phyloP scores from a whole-genome alignment of 2,888 invertebrate species.

The Kryphioiulus occultus region DNA sequence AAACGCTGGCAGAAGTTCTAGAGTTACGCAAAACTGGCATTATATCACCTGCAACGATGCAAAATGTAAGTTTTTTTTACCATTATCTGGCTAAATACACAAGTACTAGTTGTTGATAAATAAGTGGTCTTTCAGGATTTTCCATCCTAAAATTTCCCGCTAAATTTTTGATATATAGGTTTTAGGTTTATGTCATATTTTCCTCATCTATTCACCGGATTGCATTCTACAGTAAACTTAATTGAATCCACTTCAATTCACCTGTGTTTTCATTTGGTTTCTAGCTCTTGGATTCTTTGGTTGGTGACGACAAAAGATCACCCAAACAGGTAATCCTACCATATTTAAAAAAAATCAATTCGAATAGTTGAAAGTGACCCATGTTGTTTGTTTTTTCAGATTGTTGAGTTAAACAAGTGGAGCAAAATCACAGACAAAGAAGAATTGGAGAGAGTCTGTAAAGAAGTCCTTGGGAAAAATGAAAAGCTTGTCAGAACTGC shows the following conservation, averaged over 20 bases:
- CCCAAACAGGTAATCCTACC: conserved; percentile 44
- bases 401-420: conserved; percentile 73
- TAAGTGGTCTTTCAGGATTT: no score
- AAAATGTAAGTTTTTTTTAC: background rate
- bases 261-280: background rate
- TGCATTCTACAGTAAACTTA: no score
- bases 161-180: no score
- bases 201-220: no score
- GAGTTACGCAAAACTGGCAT: background rate
- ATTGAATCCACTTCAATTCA: background rate
- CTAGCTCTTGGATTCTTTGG: background rate
- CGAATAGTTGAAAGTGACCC: no score
- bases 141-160: no score
- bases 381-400: conserved; percentile 61
- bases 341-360: no score
- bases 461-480: conserved; percentile 71
- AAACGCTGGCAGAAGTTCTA: background rate
- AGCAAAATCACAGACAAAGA: conserved; percentile 70
- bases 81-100: no score
- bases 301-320: conserved; percentile 39
- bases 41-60: background rate
- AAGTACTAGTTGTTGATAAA: no score
- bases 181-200: no score
- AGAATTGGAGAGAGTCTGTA: conserved; percentile 71
- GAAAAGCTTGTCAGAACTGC: conserved; percentile 65